Percentiles rank a stretch among this genome's conserved stretches.
phyloP scores from a whole-genome alignment of 2,888 invertebrate species.

The Tigriopus californicus region DNA sequence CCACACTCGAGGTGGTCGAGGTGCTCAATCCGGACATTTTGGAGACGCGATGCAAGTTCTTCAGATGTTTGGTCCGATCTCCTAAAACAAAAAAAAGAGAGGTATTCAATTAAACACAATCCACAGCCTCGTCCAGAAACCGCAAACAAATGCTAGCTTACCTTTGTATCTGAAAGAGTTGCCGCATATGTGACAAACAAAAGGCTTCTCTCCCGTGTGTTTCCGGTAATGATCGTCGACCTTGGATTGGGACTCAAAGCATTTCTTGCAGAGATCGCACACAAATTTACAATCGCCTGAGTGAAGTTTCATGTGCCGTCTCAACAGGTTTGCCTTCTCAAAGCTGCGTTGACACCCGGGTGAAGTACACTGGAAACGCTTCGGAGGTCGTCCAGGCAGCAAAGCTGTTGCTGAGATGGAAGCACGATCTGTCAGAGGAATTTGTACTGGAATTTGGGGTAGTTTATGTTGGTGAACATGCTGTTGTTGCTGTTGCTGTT shows the following conservation, averaged over 20 bases:
- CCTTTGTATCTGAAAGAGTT: conserved; percentile 16
- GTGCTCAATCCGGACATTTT: not conserved
- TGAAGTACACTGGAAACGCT: not conserved
- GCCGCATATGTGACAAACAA: conserved; percentile 14
- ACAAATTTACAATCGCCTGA: conserved; percentile 15
- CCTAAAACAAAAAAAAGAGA: too few species aligned
- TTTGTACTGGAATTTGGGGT: not conserved
- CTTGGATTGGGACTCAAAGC: conserved; percentile 15
- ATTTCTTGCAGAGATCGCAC: conserved; percentile 15
- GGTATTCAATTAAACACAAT: not conserved
- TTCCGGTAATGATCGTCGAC: conserved; percentile 15
- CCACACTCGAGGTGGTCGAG: not conserved
- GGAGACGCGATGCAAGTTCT: conserved; percentile 13
- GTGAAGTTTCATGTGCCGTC: conserved; percentile 10
- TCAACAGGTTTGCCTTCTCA: conserved; percentile 10
- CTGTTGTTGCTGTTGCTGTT: not conserved
- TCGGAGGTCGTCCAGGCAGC: not conserved
- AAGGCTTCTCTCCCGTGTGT: conserved; percentile 14
- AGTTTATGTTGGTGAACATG: not conserved
- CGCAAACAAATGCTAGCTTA: not conserved
- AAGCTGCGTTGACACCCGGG: conserved; percentile 4
- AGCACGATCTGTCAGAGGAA: not conserved
- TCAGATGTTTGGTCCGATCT: conserved; percentile 15
- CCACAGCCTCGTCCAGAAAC: not conserved
- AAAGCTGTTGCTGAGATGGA: not conserved